phyloP scores from a whole-genome alignment of 2,888 invertebrate species.

The Bombylius major region DNA sequence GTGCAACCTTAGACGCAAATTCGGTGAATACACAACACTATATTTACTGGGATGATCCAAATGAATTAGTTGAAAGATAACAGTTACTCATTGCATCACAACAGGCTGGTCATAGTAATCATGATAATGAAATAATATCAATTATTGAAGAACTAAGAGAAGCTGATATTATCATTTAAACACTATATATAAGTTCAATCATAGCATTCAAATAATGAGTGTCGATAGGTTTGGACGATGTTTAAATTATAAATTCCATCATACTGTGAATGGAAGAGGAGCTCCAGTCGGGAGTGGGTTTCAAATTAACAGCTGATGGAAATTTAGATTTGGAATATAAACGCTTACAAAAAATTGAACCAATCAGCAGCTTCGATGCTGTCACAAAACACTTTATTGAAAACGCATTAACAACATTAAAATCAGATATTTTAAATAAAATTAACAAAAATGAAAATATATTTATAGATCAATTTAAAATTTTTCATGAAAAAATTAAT shows the following conservation, averaged over 20 bases:
- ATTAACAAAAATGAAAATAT: too few relatives aligned
- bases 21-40: background rate
- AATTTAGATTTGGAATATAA: background rate
- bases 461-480: too few relatives aligned
- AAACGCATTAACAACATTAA: too few relatives aligned
- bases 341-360: too few relatives aligned
- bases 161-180: slow-evolving; percentile 2
- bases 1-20: too few relatives aligned
- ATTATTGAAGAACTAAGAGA: slow-evolving; percentile 20
- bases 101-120: slow-evolving; percentile 20
- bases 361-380: too few relatives aligned
- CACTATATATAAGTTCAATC: background rate
- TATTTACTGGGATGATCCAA: slow-evolving; percentile 18
- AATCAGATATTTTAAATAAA: too few relatives aligned
- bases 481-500: too few relatives aligned
- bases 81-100: slow-evolving; percentile 20
- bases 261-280: background rate
- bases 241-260: background rate
- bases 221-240: background rate
- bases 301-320: background rate
- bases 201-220: background rate
- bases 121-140: slow-evolving; percentile 26
- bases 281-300: background rate
- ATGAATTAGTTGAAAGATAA: slow-evolving; percentile 21
- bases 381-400: too few relatives aligned